Conservation (phyloP, 2,888 invertebrate genomes). For the Apodemia hepburni region DNA sequence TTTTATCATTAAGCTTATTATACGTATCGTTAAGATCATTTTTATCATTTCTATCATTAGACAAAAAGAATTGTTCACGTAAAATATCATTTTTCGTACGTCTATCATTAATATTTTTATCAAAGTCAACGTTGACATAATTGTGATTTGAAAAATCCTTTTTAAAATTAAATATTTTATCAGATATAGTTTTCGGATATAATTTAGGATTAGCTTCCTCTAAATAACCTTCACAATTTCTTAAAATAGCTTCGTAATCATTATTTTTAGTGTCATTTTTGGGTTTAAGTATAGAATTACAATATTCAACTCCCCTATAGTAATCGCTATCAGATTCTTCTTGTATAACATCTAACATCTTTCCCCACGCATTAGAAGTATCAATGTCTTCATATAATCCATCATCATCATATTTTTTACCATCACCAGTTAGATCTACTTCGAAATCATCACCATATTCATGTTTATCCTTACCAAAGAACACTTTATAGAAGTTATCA, state of each 20-base stretch:
- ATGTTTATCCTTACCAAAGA: conserved; percentile 53
- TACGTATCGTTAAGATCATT: conserved; percentile 58
- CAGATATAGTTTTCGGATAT: conserved; percentile 55
- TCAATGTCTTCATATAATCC: conserved; percentile 64
- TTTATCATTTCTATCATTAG: conserved; percentile 44
- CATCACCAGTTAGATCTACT: conserved; percentile 30
- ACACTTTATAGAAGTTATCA: conserved; percentile 70
- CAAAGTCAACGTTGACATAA: conserved; percentile 59
- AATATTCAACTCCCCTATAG: conserved; percentile 67
- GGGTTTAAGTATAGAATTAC: conserved; percentile 46
- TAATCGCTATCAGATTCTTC: conserved; percentile 75
- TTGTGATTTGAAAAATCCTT: conserved; percentile 65
- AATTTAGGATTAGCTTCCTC: conserved; percentile 44
- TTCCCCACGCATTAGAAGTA: conserved; percentile 50
- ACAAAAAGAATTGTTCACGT: conserved; percentile 57
- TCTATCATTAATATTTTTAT: conserved; percentile 40
- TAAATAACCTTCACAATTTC: conserved; percentile 49
- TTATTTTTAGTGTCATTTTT: conserved; percentile 31
- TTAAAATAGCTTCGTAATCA: conserved; percentile 47
- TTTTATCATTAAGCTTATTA: conserved; percentile 54
- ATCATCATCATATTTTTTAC: conserved; percentile 49
- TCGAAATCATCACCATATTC: conserved; percentile 55
- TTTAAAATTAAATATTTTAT: conserved; percentile 69
- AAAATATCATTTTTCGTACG: conserved; percentile 60
- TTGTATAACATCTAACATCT: conserved; percentile 59